Evolutionary conservation across 2,113 vertebrate species (phyloP).

Genomic region (Oceanodroma tethys): DNA sequence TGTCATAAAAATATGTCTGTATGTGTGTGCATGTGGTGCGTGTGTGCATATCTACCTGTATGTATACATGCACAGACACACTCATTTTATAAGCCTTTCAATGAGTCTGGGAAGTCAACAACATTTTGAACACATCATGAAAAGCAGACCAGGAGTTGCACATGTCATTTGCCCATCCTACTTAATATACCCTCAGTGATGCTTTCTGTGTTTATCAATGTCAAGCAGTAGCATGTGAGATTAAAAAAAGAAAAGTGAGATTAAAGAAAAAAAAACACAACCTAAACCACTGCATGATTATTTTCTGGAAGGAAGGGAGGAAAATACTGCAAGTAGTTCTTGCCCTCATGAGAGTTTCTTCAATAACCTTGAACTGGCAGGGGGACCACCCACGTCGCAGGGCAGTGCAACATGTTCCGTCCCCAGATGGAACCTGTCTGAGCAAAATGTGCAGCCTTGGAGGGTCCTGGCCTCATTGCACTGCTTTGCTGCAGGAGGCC

Average conservation of each 20-base stretch:
- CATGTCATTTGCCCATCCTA: background rate
- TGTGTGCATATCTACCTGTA: background rate
- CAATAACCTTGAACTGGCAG: background rate
- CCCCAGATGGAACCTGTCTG: rapidly evolving
- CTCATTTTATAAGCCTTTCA: background rate
- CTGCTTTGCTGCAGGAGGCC: background rate
- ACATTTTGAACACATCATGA: background rate
- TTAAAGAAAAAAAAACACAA: background rate
- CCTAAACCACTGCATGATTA: background rate
- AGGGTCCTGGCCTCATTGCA: background rate
- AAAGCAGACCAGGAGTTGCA: background rate
- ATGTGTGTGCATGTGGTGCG: rapidly evolving
- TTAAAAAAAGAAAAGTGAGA: background rate
- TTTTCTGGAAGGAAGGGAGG: background rate
- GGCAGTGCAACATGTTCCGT: too few species aligned
- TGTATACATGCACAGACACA: background rate
- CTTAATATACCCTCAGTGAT: background rate
- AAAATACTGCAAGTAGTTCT: background rate
- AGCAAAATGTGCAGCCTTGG: background rate
- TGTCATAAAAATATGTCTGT: background rate
- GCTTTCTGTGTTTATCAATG: background rate
- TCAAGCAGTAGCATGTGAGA: background rate
- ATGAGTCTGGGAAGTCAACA: background rate
- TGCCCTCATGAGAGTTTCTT: background rate
- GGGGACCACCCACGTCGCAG: background rate